These are phyloP conservation scores for Saguinus midas DNA, from an alignment of 2,113 vertebrate species.

Conservation along the genomic window DNA sequence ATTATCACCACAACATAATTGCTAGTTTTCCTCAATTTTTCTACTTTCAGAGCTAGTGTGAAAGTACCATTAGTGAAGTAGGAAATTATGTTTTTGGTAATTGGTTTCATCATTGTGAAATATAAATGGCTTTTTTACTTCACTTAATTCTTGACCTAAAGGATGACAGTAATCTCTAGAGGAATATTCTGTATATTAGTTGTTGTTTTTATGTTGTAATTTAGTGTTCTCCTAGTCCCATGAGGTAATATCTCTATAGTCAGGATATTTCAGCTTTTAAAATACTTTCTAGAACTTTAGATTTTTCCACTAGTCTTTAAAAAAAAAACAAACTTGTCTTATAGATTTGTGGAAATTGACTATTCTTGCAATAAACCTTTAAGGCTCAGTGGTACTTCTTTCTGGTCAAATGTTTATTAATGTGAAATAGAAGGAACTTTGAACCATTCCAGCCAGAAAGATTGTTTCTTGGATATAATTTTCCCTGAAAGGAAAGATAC, in stretches of 20 bases:
- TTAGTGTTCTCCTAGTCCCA: not conserved
- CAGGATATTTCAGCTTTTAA: conserved; percentile 25
- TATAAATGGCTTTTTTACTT: not conserved
- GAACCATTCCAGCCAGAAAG: conserved; percentile 6
- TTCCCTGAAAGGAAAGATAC: conserved; percentile 14
- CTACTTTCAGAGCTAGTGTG: not conserved
- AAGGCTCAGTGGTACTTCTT: not conserved
- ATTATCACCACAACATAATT: conserved; percentile 9
- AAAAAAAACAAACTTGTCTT: not conserved
- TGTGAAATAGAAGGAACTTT: conserved; percentile 4
- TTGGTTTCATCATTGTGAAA: not conserved
- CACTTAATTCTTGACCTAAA: conserved; percentile 31
- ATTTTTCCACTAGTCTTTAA: not conserved
- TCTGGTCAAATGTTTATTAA: conserved; percentile 26
- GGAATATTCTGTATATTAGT: not conserved
- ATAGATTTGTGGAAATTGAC: not conserved
- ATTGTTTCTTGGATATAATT: conserved; percentile 7
- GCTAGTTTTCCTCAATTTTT: conserved; percentile 10
- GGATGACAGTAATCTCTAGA: not conserved
- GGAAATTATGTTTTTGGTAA: conserved; percentile 12
- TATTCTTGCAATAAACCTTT: conserved; percentile 22
- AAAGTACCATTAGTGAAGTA: not conserved
- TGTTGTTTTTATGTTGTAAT: not conserved
- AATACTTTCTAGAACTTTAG: conserved; percentile 38
- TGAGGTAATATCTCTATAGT: not conserved